phyloP scores from a whole-genome alignment of 2,113 vertebrate genomes.

The Dryoscopus gambensis region DNA sequence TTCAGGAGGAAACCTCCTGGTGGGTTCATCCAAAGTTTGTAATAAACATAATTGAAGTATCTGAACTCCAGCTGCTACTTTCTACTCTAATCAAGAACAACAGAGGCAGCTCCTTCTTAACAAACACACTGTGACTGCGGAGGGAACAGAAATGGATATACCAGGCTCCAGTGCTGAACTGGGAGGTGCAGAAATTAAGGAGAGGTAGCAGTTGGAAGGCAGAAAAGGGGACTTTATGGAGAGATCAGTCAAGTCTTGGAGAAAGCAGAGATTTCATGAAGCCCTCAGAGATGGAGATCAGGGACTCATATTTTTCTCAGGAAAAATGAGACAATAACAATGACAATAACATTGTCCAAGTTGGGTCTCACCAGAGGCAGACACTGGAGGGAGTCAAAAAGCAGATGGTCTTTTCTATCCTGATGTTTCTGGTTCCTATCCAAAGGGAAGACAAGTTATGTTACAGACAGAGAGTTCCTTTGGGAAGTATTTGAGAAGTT shows the following conservation, averaged over 20 bases:
- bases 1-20: slow-evolving; percentile 39
- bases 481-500: not conserved
- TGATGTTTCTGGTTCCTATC: not conserved
- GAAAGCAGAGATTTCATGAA: not conserved
- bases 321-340: too few relatives aligned
- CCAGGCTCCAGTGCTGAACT: not conserved
- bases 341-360: not conserved
- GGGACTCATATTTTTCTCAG: not conserved
- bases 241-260: not conserved
- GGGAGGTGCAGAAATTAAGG: not conserved
- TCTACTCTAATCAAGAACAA: not conserved
- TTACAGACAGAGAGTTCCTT: not conserved
- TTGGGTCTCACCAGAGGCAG: not conserved
- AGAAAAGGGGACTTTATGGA: not conserved
- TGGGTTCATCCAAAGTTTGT: slow-evolving; percentile 40
- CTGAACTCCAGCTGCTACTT: slow-evolving; percentile 40
- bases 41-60: slow-evolving; percentile 33
- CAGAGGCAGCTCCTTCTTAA: not conserved
- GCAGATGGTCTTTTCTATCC: not conserved
- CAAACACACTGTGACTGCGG: not conserved
- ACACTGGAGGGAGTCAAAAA: not conserved
- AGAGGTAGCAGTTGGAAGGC: not conserved
- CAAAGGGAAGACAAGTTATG: not conserved
- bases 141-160: not conserved
- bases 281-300: not conserved